phyloP scores from a whole-genome alignment of 2,888 invertebrate species.

The Eumerus sabulonum region DNA sequence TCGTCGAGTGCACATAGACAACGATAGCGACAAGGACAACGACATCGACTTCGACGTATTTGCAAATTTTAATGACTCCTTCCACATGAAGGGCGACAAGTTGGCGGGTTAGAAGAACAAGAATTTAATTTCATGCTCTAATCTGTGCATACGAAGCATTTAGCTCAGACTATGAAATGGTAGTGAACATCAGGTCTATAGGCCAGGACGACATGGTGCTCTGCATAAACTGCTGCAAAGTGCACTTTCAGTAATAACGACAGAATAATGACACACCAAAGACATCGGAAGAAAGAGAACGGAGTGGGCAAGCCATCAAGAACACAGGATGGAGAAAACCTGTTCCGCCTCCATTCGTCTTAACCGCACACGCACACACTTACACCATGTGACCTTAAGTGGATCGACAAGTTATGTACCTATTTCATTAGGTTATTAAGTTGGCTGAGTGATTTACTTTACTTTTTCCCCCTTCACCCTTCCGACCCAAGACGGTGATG shows the following conservation, averaged over 20 bases:
- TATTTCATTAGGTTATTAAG: slow-evolving; percentile 40
- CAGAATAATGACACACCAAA: slow-evolving; percentile 40
- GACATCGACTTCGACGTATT: neutral
- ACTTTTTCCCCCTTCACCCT: neutral
- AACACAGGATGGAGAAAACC: slow-evolving; percentile 15
- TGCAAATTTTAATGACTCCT: slow-evolving; percentile 29
- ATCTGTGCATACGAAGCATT: slow-evolving; percentile 16
- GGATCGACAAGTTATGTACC: slow-evolving; percentile 11
- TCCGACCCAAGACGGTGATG: too few relatives aligned
- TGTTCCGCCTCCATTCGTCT: too few relatives aligned
- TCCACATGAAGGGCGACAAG: slow-evolving; percentile 42
- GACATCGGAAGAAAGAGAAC: too few relatives aligned
- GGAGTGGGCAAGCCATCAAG: neutral
- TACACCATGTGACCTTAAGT: slow-evolving; percentile 16
- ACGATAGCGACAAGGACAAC: neutral
- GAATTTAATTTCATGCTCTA: slow-evolving; percentile 58
- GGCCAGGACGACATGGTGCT: slow-evolving; percentile 5
- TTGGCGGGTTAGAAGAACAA: slow-evolving; percentile 30
- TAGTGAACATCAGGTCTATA: too few relatives aligned
- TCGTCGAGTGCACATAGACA: neutral
- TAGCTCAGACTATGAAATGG: neutral
- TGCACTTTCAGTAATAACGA: slow-evolving; percentile 55
- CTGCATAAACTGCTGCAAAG: slow-evolving; percentile 59
- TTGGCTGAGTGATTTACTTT: slow-evolving; percentile 38
- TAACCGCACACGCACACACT: slow-evolving; percentile 22